Evolutionary conservation across 2,888 invertebrate species (phyloP).

Genomic region (Melangyna quadrimaculata): DNA sequence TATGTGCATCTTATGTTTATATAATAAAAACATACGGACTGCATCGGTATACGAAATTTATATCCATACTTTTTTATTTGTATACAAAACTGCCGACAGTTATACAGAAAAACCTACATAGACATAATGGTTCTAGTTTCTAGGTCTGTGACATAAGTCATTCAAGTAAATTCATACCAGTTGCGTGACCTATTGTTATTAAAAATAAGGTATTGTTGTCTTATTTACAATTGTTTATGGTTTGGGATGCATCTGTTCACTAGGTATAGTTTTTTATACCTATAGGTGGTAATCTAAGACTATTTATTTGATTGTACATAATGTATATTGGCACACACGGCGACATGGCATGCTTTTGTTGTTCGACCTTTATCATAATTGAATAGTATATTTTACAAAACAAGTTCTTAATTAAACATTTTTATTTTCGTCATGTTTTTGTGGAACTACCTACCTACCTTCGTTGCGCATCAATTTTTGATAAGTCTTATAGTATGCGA

Average conservation of each 20-base stretch:
- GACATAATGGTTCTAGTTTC: not conserved
- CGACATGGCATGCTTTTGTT: not conserved
- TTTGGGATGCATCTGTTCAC: slow-evolving; percentile 26
- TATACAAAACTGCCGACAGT: not conserved
- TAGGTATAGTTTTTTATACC: not conserved
- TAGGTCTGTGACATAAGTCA: slow-evolving; percentile 35
- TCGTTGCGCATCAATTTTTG: not conserved
- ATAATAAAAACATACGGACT: not conserved
- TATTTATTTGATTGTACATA: not conserved
- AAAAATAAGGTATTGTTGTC: slow-evolving; percentile 31
- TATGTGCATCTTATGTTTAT: not conserved
- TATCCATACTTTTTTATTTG: not conserved
- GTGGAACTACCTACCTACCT: no score
- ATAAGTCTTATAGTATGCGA: not conserved
- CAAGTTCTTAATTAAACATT: slow-evolving; percentile 14
- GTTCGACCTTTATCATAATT: slow-evolving; percentile 55
- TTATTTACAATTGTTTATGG: not conserved
- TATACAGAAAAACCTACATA: not conserved
- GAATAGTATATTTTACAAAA: not conserved
- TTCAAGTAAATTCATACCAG: slow-evolving; percentile 34
- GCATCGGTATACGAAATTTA: not conserved
- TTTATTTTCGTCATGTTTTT: slow-evolving; percentile 8
- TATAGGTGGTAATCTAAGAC: not conserved
- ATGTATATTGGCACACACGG: not conserved
- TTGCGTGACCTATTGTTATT: slow-evolving; percentile 63